A percentile compares a stretch with the other conserved stretches of the same genome.
Evolutionary conservation across 2,113 vertebrate species (phyloP).

Genomic region (Marcusenius ussheri): DNA sequence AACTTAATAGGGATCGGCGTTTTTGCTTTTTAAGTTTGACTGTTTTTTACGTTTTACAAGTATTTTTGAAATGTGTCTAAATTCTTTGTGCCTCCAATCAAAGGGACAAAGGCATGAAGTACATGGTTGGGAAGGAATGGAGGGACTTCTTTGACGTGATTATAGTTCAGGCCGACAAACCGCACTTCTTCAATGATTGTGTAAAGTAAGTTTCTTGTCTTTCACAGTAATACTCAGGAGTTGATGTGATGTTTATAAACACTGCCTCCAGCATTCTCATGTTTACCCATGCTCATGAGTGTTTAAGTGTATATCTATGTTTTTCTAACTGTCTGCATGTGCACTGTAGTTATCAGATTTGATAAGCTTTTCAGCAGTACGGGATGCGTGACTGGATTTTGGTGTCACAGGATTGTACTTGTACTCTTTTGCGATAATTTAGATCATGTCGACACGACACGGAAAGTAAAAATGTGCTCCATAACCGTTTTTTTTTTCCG

Average conservation of each 20-base stretch:
- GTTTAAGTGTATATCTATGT: neutral
- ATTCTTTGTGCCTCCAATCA: neutral
- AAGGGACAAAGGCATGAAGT: conserved; percentile 74
- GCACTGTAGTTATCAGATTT: neutral
- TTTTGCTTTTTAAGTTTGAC: neutral
- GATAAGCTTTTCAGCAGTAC: neutral
- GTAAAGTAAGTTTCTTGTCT: conserved; percentile 63
- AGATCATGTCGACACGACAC: neutral
- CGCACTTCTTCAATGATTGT: conserved; percentile 76
- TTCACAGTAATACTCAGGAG: neutral
- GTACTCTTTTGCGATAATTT: neutral
- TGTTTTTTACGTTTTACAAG: neutral
- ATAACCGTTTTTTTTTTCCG: too few species aligned
- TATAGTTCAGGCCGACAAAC: conserved; percentile 77
- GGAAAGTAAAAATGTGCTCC: neutral
- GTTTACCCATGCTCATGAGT: neutral
- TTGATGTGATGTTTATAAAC: neutral
- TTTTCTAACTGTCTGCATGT: neutral
- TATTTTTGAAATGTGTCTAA: neutral
- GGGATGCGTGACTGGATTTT: neutral
- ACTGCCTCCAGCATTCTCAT: neutral
- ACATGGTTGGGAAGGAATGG: conserved; percentile 77
- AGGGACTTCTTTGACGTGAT: conserved; percentile 73
- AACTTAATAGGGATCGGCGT: neutral
- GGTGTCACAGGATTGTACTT: neutral